Base-by-base conservation (phyloP, 2,113 vertebrate species). In the Salvelinus namaycush region DNA sequence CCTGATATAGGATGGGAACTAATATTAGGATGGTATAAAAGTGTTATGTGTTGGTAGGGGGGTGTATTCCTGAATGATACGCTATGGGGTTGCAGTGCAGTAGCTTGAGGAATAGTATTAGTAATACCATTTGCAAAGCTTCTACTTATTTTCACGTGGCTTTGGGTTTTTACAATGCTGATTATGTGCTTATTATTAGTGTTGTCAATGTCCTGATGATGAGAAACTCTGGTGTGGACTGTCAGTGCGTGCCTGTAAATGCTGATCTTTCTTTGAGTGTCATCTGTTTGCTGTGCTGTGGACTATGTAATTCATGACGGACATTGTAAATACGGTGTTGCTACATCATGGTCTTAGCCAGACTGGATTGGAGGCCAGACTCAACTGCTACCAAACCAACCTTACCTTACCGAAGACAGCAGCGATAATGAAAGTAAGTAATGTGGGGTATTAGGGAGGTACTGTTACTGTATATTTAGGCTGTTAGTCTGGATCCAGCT, bases 201-300 rank as follows among this genome's bases (percentile, higher is more conserved):
- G 31, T 66, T 60, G 67, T 54, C 51, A 54, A 18, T 18, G 51
- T 16, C 12, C 14, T 18, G 16, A 54, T 16, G 51, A 4, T 54
- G 16, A 14, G 51, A 66, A 54, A 5, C 79, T 87, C 86, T 89
- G 87, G 87, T 87, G 82, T 86, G 78, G 76, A 86, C 65, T 75
- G 68, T 44, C 91, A 92, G 89, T 90, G 91, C 89, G 87, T 91
- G 86, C 73, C 72, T 86, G 44, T 82, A 57, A 80, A 65, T 51
- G 31, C 39, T 67, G n/a, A 27, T 73, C 27, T 20, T 8, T n/a
- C 16, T 12, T 68, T 0, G 18, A 16, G 27, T 44, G 8, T 34
- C 9, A 2, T n/a, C 14, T 68, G 6, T 68, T 76, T 48, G 69
- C 66, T 77, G 27, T 70, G 2, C 75, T 72, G 34, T 51, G 65